phyloP scores from a whole-genome alignment of 2,113 vertebrate genomes.

The Puntigrus tetrazona region DNA sequence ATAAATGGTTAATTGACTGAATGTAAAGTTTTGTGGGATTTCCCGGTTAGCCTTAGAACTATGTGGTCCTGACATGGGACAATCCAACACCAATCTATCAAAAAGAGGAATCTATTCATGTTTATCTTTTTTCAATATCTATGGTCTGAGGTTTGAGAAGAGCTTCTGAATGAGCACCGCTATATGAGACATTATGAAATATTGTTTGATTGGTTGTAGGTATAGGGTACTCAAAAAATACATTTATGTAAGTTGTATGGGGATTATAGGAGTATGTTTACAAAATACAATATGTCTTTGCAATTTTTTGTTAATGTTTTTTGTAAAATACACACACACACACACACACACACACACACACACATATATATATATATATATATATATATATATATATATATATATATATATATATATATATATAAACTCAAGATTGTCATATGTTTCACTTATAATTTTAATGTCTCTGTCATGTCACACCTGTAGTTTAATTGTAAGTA shows the following conservation, averaged over 20 bases:
- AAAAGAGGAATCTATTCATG: not conserved
- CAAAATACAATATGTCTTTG: not conserved
- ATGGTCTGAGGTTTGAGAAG: not conserved
- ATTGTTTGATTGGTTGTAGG: not conserved
- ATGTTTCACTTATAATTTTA: not conserved
- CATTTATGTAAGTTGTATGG: not conserved
- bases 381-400: no score
- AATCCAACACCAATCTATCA: constrained; percentile 23
- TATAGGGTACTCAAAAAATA: not conserved
- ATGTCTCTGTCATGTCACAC: constrained; percentile 1
- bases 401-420: no score
- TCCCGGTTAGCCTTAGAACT: constrained; percentile 4
- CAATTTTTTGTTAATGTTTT: not conserved
- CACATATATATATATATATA: no score
- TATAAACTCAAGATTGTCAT: not conserved
- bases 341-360: no score
- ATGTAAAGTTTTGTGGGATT: constrained; percentile 13
- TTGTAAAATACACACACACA: no score
- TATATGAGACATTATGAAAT: not conserved
- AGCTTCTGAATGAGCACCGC: not conserved
- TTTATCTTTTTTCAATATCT: not conserved
- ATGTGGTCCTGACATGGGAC: not conserved
- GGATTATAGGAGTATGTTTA: not conserved
- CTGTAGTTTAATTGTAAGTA: constrained; percentile 48
- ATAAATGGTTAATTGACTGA: constrained; percentile 43